These are phyloP conservation scores for Amblyjoppa proteus DNA, from an alignment of 2,888 invertebrate species.

Conservation along the genomic window DNA sequence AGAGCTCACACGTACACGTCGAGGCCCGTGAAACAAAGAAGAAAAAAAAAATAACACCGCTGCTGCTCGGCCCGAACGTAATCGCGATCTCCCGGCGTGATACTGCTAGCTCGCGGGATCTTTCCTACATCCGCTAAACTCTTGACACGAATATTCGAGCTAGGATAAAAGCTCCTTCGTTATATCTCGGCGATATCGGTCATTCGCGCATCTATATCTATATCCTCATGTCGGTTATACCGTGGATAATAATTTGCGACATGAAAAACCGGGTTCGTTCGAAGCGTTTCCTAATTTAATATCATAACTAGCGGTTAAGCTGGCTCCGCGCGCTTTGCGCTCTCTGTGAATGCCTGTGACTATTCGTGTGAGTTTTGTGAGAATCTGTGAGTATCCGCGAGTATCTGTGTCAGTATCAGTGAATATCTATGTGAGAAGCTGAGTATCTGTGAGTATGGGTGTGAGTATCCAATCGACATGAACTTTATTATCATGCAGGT, in stretches of 20 bases:
- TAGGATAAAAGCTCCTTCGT: slow-evolving; percentile 58
- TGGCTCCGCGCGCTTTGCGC: too few relatives aligned
- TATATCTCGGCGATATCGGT: slow-evolving; percentile 42
- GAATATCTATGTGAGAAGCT: too few relatives aligned
- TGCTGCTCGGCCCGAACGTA: slow-evolving; percentile 57
- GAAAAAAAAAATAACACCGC: slow-evolving; percentile 14
- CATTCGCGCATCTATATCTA: slow-evolving; percentile 9
- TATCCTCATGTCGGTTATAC: too few relatives aligned
- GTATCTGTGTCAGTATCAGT: too few relatives aligned
- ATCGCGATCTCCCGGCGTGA: slow-evolving; percentile 59
- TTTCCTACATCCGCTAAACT: slow-evolving; percentile 54
- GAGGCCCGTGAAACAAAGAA: slow-evolving; percentile 30
- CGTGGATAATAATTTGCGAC: too few relatives aligned
- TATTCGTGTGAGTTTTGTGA: too few relatives aligned
- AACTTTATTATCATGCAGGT: too few relatives aligned
- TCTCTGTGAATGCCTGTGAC: too few relatives aligned
- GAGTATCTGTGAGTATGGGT: too few relatives aligned
- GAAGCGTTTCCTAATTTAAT: neutral
- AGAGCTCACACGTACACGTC: slow-evolving; percentile 38
- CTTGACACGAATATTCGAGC: slow-evolving; percentile 63
- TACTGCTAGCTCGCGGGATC: slow-evolving; percentile 42
- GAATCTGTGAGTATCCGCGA: too few relatives aligned
- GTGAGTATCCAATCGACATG: too few relatives aligned
- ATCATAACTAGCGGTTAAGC: too few relatives aligned
- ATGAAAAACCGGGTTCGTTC: neutral